phyloP scores from a whole-genome alignment of 2,113 vertebrate species.

The Anthoscopus minutus region DNA sequence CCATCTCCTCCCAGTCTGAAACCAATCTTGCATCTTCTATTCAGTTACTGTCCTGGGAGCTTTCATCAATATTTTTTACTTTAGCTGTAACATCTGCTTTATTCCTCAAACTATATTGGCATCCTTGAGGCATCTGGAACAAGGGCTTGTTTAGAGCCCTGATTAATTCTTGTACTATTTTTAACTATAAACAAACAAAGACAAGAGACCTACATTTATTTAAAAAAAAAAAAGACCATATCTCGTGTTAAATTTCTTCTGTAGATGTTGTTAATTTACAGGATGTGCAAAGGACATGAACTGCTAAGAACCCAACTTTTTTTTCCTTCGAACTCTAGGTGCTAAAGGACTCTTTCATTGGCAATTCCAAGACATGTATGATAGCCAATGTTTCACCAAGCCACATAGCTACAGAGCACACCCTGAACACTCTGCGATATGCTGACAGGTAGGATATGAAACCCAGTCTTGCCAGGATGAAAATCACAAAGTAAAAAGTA shows the following conservation, averaged over 20 bases:
- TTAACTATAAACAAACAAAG: not conserved
- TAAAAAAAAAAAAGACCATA: not conserved
- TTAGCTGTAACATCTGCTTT: not conserved
- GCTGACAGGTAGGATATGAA: conserved; percentile 83
- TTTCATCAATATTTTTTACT: not conserved
- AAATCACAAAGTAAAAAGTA: not conserved
- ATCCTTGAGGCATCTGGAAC: not conserved
- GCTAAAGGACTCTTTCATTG: conserved; percentile 90
- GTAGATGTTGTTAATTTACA: not conserved
- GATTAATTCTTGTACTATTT: not conserved
- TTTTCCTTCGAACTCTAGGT: conserved; percentile 68
- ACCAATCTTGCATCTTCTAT: not conserved
- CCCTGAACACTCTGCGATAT: conserved; percentile 88
- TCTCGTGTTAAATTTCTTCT: not conserved
- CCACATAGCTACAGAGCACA: conserved; percentile 84
- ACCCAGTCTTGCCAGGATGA: not conserved
- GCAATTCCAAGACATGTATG: conserved; percentile 91
- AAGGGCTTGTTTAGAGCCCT: not conserved
- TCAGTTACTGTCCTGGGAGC: not conserved
- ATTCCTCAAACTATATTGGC: not conserved
- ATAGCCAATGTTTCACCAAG: conserved; percentile 90
- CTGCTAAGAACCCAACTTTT: not conserved
- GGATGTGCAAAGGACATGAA: not conserved
- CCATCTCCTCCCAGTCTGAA: not conserved
- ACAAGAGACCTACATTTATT: not conserved